These are phyloP conservation scores for Troilus luridus DNA, from an alignment of 2,888 invertebrate species.

Conservation along the genomic window DNA sequence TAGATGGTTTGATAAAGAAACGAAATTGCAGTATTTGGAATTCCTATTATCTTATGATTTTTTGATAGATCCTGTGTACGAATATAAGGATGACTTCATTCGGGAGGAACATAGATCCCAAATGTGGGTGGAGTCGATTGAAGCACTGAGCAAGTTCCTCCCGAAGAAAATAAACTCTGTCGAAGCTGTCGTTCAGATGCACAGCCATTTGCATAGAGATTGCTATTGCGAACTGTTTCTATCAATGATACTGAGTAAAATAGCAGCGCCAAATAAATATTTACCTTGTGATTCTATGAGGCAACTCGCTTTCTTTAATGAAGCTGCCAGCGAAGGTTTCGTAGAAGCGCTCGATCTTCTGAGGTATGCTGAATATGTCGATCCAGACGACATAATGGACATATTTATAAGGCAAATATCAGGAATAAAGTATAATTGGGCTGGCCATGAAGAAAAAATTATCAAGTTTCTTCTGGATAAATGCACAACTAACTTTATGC, in stretches of 20 bases:
- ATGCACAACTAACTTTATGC: not conserved
- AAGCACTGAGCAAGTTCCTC: not conserved
- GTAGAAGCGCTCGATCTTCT: not conserved
- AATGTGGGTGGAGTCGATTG: not conserved
- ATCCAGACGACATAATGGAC: not conserved
- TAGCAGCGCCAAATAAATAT: constrained; percentile 12
- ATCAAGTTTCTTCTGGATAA: not conserved
- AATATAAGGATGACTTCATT: not conserved
- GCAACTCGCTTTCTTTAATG: not conserved
- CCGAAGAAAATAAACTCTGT: not conserved
- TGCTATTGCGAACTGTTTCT: constrained; percentile 56
- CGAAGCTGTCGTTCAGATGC: constrained; percentile 56
- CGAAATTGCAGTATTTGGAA: not conserved
- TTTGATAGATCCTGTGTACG: not conserved
- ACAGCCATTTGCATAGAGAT: constrained; percentile 37
- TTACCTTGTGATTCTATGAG: not conserved
- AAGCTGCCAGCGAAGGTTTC: not conserved
- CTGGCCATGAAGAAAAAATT: not conserved
- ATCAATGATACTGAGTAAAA: constrained; percentile 52
- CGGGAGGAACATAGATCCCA: not conserved
- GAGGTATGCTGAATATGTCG: not conserved
- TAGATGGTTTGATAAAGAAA: not conserved
- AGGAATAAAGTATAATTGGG: not conserved
- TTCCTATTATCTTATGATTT: not conserved
- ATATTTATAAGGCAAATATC: not conserved